Evolutionary conservation across 2,888 invertebrate genomes (phyloP), one percentile per base, ranked within the genome.

Genomic region (Campoplex capitator): DNA sequence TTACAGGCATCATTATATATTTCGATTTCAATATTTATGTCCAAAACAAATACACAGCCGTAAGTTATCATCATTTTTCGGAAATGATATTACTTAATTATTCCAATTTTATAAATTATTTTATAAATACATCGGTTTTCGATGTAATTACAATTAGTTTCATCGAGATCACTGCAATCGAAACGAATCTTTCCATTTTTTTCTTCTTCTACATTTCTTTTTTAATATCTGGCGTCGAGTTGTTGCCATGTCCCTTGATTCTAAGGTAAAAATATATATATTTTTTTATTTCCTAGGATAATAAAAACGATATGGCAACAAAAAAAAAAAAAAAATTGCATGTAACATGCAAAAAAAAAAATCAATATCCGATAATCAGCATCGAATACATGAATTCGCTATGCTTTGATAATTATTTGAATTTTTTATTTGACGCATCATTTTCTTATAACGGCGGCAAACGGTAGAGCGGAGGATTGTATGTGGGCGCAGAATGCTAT

Each of bases 401-500:
- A 65, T 65, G 32, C 65, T 35, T 65, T 18, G 38, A 38, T 32
- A 35, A 35, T 38, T 18, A 35, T 67, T 67, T 1, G 8, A 45
- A 45, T 74, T 56, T 75, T 75, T 45, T 45, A 23, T 75, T 42
- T n/a, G 28, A 51, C 48, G 51, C 45, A 51, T 16, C 16, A 38
- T 78, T 68, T 68, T 70, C 9, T 23, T 42, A 16, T 23, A 16
- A 35, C 9, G 48, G 71, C 48, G 45, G 58, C 18, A 58, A 23
- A 79, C 11, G n/a, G 23, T 13, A 67, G 58, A 70, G 35, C n/a
- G 13, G 16, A 56, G 74, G n/a, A 70, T 54, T 48, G 68, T n/a
- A 35, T 51, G 80, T 76, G 76, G 83, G 76, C 77, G 83, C 32
- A n/a, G 38, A 84, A 73, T 74, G 81, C 48, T 68, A 32, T 74